Evolutionary conservation across 2,113 vertebrate genomes (phyloP), one percentile per base, ranked within the genome.

Genomic region (Serilophus lunatus): DNA sequence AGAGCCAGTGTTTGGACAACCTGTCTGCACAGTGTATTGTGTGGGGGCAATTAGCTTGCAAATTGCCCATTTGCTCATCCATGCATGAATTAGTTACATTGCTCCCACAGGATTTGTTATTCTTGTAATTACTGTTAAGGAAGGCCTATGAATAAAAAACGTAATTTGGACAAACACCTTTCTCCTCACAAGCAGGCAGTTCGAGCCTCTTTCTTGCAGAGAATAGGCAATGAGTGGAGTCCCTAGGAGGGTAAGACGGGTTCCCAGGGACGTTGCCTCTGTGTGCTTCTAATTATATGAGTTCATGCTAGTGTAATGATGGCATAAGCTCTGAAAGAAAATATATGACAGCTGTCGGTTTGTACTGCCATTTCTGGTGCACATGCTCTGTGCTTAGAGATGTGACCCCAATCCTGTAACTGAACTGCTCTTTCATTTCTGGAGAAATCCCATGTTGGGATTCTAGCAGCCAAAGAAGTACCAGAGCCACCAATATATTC

Each of bases 11-110:
- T 63, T 63, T 63, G 94, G 96, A 82, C 95, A 89, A 97, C 95
- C 97, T 97, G 97, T 96, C 97, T 97, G 96, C 72, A 13, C 91
- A 47, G 93, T 22, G 74, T 95, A 97, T 98, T 98, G 98, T 97
- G 72, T 8, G 47, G 56, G 65, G 86, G 91, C 88, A 94, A 97
- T 97, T 98, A 98, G 97, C 97, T 97, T 97, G 97, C 97, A 97
- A 97, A 98, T 96, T 97, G 90, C 95, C 97, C 83, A 92, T 97
- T 98, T 97, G 95, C 93, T 94, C 97, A 95, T 79, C 85, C 72
- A 20, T 7, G 59, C 40, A 13, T 87, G 87, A 97, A 96, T 96
- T 87, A 76, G 88, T 86, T 49, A 63, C 53, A 36, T 50, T 72
- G 89, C 93, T 94, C 95, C 91, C 82, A 33, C 87, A 85, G 84